Conservation (phyloP, 2,113 vertebrate species). For the Malurus cyaneus region DNA sequence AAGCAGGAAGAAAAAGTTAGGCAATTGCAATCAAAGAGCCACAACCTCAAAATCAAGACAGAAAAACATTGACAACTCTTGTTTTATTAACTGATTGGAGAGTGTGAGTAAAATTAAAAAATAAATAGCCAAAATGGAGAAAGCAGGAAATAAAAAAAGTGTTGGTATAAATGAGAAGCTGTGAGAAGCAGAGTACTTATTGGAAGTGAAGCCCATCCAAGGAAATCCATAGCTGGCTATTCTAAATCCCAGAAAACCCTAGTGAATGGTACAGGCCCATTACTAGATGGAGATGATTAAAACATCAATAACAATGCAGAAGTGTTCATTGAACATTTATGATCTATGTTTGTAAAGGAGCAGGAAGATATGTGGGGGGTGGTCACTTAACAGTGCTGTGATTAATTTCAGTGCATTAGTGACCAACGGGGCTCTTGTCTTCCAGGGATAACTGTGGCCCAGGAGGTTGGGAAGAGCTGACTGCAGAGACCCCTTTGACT, state of each 20-base stretch:
- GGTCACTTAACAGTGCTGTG: background rate
- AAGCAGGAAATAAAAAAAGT: background rate
- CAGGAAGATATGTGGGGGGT: background rate
- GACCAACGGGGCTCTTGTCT: background rate
- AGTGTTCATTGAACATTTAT: slow-evolving; percentile 20
- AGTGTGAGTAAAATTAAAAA: background rate
- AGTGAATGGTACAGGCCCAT: background rate
- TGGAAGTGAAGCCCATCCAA: background rate
- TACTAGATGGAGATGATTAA: background rate
- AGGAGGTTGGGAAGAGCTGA: background rate
- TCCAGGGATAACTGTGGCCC: background rate
- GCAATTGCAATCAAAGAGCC: background rate
- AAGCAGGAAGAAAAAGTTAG: background rate
- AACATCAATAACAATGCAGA: slow-evolving; percentile 5
- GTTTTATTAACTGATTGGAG: background rate
- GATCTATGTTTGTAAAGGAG: background rate
- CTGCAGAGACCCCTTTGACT: background rate
- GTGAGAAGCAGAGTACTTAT: background rate
- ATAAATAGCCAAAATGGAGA: background rate
- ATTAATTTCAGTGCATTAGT: background rate
- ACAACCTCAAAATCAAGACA: background rate
- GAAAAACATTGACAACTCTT: background rate
- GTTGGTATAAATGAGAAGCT: background rate
- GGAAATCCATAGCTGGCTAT: slow-evolving; percentile 23
- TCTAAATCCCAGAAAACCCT: background rate